phyloP scores from a whole-genome alignment of 2,113 vertebrate genomes.

The Trichomycterus rosablanca region DNA sequence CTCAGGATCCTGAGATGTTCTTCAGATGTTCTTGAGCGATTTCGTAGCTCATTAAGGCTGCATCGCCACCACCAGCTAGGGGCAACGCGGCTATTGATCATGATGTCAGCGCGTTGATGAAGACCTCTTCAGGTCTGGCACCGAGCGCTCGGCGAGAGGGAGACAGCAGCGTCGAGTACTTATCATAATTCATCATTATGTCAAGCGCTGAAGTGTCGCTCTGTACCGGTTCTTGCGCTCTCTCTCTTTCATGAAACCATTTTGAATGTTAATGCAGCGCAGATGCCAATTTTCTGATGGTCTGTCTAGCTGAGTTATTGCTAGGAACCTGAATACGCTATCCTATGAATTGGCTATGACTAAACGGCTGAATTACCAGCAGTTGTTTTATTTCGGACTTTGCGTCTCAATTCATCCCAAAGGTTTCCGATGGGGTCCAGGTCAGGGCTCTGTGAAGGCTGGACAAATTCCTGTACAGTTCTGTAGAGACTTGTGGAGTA shows the following conservation, averaged over 20 bases:
- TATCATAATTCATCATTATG: conserved; percentile 37
- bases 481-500: too few species aligned
- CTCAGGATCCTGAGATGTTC: conserved; percentile 18
- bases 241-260: conserved; percentile 20
- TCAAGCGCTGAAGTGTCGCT: conserved; percentile 29
- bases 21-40: conserved; percentile 12
- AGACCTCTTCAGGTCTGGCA: conserved; percentile 58
- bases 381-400: too few species aligned
- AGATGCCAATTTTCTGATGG: conserved; percentile 20
- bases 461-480: too few species aligned
- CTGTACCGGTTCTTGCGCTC: conserved; percentile 15
- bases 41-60: conserved; percentile 12
- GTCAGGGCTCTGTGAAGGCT: too few species aligned
- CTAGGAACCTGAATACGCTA: background rate
- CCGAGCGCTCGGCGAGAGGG: conserved; percentile 3
- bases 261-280: conserved; percentile 9
- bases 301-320: conserved; percentile 18
- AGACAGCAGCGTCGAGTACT: conserved; percentile 12
- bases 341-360: background rate
- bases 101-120: conserved; percentile 52
- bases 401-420: too few species aligned
- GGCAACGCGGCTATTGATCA: conserved; percentile 36
- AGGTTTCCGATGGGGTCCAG: too few species aligned
- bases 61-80: conserved; percentile 21
- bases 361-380: background rate